Conservation (phyloP, 92 coral and sea anemone genomes). For the Scolanthus callimorphus region DNA sequence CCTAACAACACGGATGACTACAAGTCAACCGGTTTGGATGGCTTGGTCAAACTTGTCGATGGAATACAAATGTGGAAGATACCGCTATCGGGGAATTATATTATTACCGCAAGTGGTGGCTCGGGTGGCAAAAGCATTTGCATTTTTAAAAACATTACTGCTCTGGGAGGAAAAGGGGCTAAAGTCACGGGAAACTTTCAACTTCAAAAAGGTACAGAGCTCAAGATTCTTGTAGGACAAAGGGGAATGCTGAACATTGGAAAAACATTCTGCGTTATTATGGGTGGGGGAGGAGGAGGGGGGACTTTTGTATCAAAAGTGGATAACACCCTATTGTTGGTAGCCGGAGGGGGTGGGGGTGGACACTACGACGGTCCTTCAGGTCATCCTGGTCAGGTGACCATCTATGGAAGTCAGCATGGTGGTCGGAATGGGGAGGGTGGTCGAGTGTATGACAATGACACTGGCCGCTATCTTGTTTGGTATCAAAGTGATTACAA, state of each 20-base stretch:
- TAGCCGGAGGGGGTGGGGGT: conserved; percentile 92
- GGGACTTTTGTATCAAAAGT: conserved; percentile 64
- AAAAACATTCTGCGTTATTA: background rate
- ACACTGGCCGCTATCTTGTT: too few relatives aligned
- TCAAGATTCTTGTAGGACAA: conserved; percentile 76
- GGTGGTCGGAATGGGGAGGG: conserved; percentile 49
- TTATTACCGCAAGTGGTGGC: conserved; percentile 69
- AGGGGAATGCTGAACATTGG: conserved; percentile 37
- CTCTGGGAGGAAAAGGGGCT: conserved; percentile 67
- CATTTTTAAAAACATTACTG: conserved; percentile 11
- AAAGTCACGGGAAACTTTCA: conserved; percentile 56
- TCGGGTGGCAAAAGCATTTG: conserved; percentile 77
- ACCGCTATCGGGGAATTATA: conserved; percentile 63
- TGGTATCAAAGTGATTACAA: too few relatives aligned
- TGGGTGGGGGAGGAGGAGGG: conserved; percentile 83
- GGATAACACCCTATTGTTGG: conserved; percentile 49
- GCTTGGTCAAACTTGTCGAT: conserved; percentile 38
- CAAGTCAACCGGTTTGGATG: conserved; percentile 55
- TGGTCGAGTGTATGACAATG: conserved; percentile 30
- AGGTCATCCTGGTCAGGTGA: conserved; percentile 80
- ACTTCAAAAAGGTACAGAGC: conserved; percentile 28
- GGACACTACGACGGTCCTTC: conserved; percentile 36
- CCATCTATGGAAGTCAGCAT: conserved; percentile 47
- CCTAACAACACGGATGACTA: conserved; percentile 47
- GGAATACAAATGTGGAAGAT: conserved; percentile 74